phyloP scores from a whole-genome alignment of 2,113 vertebrate species.

The Lamprologus ornatipinnis region DNA sequence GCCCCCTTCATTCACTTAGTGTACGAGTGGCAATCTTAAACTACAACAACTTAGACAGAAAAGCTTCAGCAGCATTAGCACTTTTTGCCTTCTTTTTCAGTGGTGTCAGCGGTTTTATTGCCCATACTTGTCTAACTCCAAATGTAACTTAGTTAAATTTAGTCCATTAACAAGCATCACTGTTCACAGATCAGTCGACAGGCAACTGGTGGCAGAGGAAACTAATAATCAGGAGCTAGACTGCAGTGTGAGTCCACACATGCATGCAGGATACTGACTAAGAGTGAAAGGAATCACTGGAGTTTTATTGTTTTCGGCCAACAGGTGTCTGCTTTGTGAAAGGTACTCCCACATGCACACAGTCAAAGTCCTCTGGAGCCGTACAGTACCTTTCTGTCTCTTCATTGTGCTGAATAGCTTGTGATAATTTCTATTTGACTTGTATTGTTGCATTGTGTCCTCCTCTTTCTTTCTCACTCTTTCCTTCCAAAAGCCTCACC shows the following conservation, averaged over 20 bases:
- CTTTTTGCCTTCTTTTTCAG: not conserved
- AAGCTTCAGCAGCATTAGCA: not conserved
- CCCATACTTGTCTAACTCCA: not conserved
- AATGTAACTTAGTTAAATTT: not conserved
- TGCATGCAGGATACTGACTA: not conserved
- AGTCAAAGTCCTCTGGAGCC: not conserved
- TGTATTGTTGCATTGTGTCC: constrained; percentile 78
- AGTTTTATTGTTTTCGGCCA: constrained; percentile 6
- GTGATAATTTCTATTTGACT: constrained; percentile 90
- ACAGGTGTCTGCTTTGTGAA: constrained; percentile 19
- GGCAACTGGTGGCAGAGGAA: not conserved
- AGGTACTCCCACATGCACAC: constrained; percentile 51
- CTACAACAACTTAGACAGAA: not conserved
- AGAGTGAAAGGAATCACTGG: not conserved
- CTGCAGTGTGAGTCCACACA: not conserved
- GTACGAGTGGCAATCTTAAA: rapidly evolving
- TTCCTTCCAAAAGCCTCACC: constrained; percentile 65
- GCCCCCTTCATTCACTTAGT: rapidly evolving
- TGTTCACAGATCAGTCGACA: not conserved
- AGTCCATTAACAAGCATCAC: not conserved
- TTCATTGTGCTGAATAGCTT: constrained; percentile 78
- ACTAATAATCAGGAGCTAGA: not conserved
- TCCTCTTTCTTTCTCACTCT: constrained; percentile 45
- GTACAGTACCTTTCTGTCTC: constrained; percentile 45
- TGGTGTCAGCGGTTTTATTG: rapidly evolving